Evolutionary conservation across 1,140 invertebrate species (phyloP), one percentile per base, ranked within the genome.

Genomic region (Colletes latitarsis): DNA sequence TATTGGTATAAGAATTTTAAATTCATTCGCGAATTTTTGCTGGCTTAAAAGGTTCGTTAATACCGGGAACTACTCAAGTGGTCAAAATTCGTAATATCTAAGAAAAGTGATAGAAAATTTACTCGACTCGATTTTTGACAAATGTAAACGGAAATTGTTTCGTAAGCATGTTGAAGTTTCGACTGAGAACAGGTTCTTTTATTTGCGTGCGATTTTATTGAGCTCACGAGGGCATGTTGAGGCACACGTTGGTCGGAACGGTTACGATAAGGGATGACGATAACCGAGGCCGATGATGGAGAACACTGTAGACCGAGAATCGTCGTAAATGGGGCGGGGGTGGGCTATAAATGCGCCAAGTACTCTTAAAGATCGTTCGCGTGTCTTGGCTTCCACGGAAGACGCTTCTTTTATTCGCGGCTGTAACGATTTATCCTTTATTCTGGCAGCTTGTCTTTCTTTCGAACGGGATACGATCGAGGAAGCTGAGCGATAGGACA

Each of bases 391-490:
- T 77, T 55, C 21, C 69, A 41, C 63, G 64, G 52, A 64, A 77
- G 70, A 66, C 67, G 43, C 66, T 86, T 77, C 81, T 75, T 87
- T 86, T 82, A 72, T 71, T 49, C 58, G 17, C 12, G 12, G 46
- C 58, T 70, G 62, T 82, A 85, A 80, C 81, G 85, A 85, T 83
- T 72, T 77, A 77, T 87, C 84, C 71, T 81, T 85, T 81, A 77
- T 77, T 77, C 71, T 73, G 69, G 72, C 85, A 83, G 68, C 83
- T 81, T 85, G 82, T 85, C 77, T 69, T 74, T 30, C 60, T 41
- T 21, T 46, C 0, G 17, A 52, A 60, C 72, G 73, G 67, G 43
- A 81, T 79, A 67, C 71, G 53, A 82, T 86, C 85, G 77, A 62
- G 67, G 63, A 49, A 62, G 53, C 53, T 55, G 78, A 80, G 73